Evolutionary conservation across 2,113 vertebrate genomes (phyloP), one percentile per base, ranked within the genome.

Genomic region (Oncorhynchus nerka): DNA sequence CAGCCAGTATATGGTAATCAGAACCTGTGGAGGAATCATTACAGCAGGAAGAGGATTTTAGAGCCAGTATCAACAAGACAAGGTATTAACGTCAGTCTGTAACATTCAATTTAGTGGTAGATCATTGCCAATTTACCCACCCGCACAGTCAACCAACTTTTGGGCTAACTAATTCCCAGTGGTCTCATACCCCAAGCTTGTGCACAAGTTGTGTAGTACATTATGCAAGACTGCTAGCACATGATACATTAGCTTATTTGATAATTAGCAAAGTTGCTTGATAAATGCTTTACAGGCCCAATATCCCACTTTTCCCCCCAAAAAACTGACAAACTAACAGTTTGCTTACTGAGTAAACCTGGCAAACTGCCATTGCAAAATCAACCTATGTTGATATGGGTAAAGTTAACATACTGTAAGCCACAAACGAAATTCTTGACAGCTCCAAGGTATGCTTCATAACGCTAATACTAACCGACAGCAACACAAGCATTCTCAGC

Each of bases 1-100:
- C 90, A 99, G 91, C 97, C 98, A 99, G 89, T 99, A 99, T 86
- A 99, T 94, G 79, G 97, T 99, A 86, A 97, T 95, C 89, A 99
- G 87, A 75, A 99, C 97, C 98, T 99, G 90, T 57, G 73, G 68
- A 81, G 49, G 16, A 65, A n/a, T 16, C 7, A 74, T 70, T 51
- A 74, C 69, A 26, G 20, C 45, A 49, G 39, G 39, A 45, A 9
- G 20, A 61, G 59, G 8, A 20, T n/a, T 34, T 34, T 20, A 68
- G 16, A 39, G 32, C 32, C 26, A 64, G 2, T 12, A 26, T 9
- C 24, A 64, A 64, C 20, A 64, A n/a, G 16, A n/a, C 12, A 26
- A 64, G 22, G 20, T 19, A 22, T 64, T 64, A n/a, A 12, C 9
- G 12, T 64, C 20, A 9, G 6, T 64, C 24, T 45, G 8, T 11